Percentiles rank a stretch among this genome's conserved stretches.
These are phyloP conservation scores for Eumerus sabulonum DNA, from an alignment of 2,888 invertebrate genomes.

Conservation along the genomic window DNA sequence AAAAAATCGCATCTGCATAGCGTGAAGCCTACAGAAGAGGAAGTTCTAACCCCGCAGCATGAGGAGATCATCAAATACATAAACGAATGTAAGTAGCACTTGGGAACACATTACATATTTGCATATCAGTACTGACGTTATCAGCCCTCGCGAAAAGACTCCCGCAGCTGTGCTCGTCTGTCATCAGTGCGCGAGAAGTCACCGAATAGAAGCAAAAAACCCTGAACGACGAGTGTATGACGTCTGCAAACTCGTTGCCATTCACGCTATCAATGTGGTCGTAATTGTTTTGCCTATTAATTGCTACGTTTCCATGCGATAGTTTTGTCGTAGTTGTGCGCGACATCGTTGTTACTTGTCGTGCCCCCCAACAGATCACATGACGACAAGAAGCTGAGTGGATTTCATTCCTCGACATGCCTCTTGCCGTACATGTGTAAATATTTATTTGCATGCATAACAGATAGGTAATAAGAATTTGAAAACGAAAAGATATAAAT, in stretches of 20 bases:
- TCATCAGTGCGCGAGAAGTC: not conserved
- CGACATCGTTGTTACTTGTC: conserved; percentile 7
- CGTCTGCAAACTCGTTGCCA: not conserved
- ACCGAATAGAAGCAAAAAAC: conserved; percentile 8
- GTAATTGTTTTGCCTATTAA: conserved; percentile 46
- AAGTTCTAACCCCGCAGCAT: conserved; percentile 87
- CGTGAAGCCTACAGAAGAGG: conserved; percentile 78
- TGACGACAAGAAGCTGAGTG: conserved; percentile 40
- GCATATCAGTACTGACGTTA: not conserved
- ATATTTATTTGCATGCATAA: conserved; percentile 19
- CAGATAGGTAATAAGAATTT: conserved; percentile 18
- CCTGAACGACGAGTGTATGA: conserved; percentile 22
- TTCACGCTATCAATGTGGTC: too few relatives aligned
- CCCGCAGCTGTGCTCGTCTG: conserved; percentile 3
- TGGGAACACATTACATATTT: not conserved
- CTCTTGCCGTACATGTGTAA: not conserved
- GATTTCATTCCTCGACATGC: not conserved
- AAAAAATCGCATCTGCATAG: conserved; percentile 79
- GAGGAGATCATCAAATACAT: conserved; percentile 93
- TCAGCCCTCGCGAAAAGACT: conserved; percentile 7
- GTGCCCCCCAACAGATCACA: conserved; percentile 59
- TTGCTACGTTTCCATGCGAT: conserved; percentile 22
- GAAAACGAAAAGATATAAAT: conserved; percentile 14
- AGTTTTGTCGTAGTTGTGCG: conserved; percentile 12
- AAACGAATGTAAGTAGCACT: conserved; percentile 86